Evolutionary conservation across 2,113 vertebrate genomes (phyloP), one percentile per base, ranked within the genome.

Genomic region (Podocnemis expansa): DNA sequence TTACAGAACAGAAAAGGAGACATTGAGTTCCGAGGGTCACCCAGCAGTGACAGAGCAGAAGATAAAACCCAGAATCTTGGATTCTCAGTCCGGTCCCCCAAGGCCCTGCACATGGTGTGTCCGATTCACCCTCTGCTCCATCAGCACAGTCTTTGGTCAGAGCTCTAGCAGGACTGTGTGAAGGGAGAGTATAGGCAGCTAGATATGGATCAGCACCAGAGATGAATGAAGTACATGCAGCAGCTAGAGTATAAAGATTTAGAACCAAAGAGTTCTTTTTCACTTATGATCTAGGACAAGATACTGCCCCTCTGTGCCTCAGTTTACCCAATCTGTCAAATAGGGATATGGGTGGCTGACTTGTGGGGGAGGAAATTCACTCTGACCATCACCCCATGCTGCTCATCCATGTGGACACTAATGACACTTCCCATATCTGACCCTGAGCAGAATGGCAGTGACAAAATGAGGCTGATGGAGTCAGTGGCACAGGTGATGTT

Each of bases 281-380:
- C 17, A 52, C 11, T 3, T 10, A 16, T 52, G 7, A 58, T 47
- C 55, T 31, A 78, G 56, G 54, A 21, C 31, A 10, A 10, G 73
- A 58, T 58, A 83, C 24, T 52, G 43, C 8, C 83, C 34, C 52
- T 49, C 11, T 29, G 60, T 84, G 75, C 52, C 80, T 76, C 60
- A 54, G 5, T 70, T n/a, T 4, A 43, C 16, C 56, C 2, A 49
- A 1, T 22, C 27, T 82, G 49, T 38, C 55, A 10, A 80, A 73
- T 16, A 24, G 21, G 51, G 22, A 38, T 2, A 34, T 1, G 8
- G 73, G 31, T 0, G 1, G 21, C 73, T 19, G 3, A 19, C 73
- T 83, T 45, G 38, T 38, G 52, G 52, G 13, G 79, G 19, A 43
- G n/a, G 55, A 24, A 24, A 56, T 56, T 56, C 55, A 22, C 55